These are phyloP conservation scores for Poicephalus gulielmi DNA, from an alignment of 2,113 vertebrate species.

Conservation along the genomic window DNA sequence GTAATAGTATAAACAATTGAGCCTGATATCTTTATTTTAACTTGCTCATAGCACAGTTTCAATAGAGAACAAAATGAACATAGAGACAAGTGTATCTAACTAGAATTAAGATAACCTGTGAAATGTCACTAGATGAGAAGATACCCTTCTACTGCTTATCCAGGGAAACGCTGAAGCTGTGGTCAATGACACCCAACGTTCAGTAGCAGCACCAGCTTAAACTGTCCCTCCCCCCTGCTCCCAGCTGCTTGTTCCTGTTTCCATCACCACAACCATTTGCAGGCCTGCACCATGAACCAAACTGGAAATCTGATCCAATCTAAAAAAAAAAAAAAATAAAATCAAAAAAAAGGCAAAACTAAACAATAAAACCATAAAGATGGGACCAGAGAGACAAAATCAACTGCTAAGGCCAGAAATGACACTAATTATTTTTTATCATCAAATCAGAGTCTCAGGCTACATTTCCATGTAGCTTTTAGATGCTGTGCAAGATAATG, in stretches of 20 bases:
- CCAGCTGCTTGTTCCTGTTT: not conserved
- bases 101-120: not conserved
- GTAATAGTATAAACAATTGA: not conserved
- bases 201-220: not conserved
- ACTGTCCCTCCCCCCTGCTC: not conserved
- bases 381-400: not conserved
- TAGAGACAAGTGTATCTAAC: not conserved
- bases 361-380: not conserved
- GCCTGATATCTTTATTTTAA: not conserved
- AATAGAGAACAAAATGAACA: conserved; percentile 13
- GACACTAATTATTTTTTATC: not conserved
- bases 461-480: not conserved
- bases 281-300: not conserved
- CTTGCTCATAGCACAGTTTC: not conserved
- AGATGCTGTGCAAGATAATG: not conserved
- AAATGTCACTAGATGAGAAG: not conserved
- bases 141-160: not conserved
- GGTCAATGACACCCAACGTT: not conserved
- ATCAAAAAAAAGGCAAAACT: not conserved
- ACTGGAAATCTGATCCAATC: not conserved
- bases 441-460: not conserved
- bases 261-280: not conserved
- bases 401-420: not conserved
- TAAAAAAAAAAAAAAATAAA: fast-evolving
- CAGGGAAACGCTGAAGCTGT: not conserved